Conservation (phyloP, 1,140 invertebrate species). For the Batillaria attramentaria region DNA sequence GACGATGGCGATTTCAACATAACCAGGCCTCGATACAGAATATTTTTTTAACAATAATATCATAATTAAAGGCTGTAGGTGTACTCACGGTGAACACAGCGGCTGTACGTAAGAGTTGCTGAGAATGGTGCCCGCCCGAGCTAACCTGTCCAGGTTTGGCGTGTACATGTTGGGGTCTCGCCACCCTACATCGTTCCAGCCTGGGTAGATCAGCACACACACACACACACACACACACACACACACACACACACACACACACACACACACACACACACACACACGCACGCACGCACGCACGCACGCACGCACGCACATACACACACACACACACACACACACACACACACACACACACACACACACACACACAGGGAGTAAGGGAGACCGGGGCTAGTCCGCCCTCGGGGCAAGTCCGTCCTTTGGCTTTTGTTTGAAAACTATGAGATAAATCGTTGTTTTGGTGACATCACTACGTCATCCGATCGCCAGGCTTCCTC, state of each 20-base stretch:
- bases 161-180: conserved; percentile 63
- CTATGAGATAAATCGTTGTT: too few species aligned
- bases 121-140: conserved; percentile 56
- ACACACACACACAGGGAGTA: conserved; percentile 22
- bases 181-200: conserved; percentile 70
- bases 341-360: conserved; percentile 2
- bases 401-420: too few species aligned
- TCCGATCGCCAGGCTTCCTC: too few species aligned
- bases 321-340: conserved; percentile 19
- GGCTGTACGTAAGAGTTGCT: conserved; percentile 62
- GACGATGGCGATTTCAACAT: neutral
- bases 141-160: conserved; percentile 67
- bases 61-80: neutral
- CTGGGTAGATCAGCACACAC: conserved; percentile 32
- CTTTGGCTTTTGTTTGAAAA: too few species aligned
- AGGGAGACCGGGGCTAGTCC: too few species aligned
- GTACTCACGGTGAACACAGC: conserved; percentile 64
- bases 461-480: too few species aligned
- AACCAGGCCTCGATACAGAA: neutral
- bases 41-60: neutral
- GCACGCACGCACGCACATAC: neutral
- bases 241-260: neutral
- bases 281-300: neutral
- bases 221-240: conserved; percentile 1
- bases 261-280: neutral